Conservation (phyloP, 2,113 vertebrate species). For the Lophochroa leadbeateri region DNA sequence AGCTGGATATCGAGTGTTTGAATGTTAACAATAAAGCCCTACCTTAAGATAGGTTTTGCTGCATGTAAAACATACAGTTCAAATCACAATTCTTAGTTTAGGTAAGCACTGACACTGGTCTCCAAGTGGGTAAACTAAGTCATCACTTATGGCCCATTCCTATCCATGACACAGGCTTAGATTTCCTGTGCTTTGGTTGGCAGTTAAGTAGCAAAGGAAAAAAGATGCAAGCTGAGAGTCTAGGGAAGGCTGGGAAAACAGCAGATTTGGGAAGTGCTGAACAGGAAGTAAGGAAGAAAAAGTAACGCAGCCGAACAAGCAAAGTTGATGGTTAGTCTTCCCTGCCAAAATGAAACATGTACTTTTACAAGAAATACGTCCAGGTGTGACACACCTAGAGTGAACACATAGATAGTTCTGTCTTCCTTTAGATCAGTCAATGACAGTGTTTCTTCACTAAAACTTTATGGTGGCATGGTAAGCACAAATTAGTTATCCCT, state of each 20-base stretch:
- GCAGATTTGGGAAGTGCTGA: background rate
- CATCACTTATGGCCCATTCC: background rate
- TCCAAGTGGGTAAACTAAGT: background rate
- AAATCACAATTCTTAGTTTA: background rate
- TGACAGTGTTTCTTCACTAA: background rate
- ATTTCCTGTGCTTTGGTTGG: background rate
- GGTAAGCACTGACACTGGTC: background rate
- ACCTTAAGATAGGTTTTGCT: background rate
- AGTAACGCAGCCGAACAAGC: fast-evolving
- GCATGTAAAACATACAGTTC: background rate
- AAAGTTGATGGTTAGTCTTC: background rate
- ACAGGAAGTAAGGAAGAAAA: background rate
- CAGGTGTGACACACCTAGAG: background rate
- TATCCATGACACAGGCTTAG: background rate
- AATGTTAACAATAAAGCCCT: background rate
- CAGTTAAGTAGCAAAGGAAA: background rate
- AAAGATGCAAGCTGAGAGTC: background rate
- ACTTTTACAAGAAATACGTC: background rate
- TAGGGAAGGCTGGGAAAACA: background rate
- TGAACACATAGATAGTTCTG: background rate
- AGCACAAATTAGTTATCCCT: background rate
- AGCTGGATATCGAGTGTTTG: background rate
- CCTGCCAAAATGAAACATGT: background rate
- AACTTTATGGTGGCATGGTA: fast-evolving
- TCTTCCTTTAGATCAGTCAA: background rate